These are phyloP conservation scores for Formica selysi DNA, from an alignment of 1,140 invertebrate species.

Conservation along the genomic window DNA sequence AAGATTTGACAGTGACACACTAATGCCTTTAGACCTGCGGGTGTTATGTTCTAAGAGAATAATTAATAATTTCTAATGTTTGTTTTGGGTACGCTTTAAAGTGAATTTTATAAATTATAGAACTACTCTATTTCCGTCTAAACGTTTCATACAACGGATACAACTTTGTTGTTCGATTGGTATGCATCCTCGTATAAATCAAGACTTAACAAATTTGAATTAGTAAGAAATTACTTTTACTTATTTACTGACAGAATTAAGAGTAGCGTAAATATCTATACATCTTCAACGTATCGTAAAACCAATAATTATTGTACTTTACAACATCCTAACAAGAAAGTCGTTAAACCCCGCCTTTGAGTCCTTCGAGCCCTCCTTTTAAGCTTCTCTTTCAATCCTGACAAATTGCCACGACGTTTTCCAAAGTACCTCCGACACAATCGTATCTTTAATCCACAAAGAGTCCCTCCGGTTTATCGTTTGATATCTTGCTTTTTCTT, in stretches of 20 bases:
- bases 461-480: not conserved
- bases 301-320: not conserved
- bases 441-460: conserved; percentile 7
- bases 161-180: not conserved
- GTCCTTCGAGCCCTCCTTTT: not conserved
- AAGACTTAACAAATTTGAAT: not conserved
- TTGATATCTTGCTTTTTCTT: not conserved
- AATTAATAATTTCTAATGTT: not conserved
- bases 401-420: conserved; percentile 30
- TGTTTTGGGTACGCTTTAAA: not conserved
- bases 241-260: conserved; percentile 19
- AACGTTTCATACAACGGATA: not conserved
- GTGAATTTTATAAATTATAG: not conserved
- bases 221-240: not conserved
- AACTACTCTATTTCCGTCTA: not conserved
- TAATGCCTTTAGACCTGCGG: not conserved
- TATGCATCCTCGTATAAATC: not conserved
- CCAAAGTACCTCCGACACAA: not conserved
- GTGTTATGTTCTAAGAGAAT: not conserved
- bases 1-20: not conserved
- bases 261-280: not conserved
- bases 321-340: not conserved
- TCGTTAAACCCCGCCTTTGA: conserved; percentile 9
- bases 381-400: not conserved
- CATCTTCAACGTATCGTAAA: not conserved